phyloP scores from a whole-genome alignment of 2,113 vertebrate species.

The Percopsis transmontana region DNA sequence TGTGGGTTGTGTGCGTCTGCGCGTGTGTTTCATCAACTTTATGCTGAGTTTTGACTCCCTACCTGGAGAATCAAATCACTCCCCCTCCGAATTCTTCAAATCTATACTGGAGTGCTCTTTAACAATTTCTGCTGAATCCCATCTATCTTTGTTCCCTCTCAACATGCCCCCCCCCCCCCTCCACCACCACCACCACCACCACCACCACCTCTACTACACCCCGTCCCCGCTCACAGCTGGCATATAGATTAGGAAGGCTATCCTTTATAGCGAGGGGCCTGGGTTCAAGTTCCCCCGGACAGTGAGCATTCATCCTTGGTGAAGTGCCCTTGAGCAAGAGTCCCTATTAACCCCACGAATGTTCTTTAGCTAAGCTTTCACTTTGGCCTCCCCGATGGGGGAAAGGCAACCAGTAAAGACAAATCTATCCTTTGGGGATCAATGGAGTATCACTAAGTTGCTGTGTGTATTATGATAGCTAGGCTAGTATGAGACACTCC shows the following conservation, averaged over 20 bases:
- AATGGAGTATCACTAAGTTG: too few relatives aligned
- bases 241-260: neutral
- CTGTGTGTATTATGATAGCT: too few relatives aligned
- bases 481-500: too few relatives aligned
- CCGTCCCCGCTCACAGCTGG: neutral
- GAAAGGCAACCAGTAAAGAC: too few relatives aligned
- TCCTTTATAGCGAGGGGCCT: neutral
- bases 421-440: too few relatives aligned
- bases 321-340: neutral
- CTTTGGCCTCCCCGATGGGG: too few relatives aligned
- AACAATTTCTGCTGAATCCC: conserved; percentile 37
- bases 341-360: neutral
- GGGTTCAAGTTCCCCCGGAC: neutral
- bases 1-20: neutral
- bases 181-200: conserved; percentile 8
- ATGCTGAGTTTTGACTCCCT: conserved; percentile 21
- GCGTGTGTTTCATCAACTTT: conserved; percentile 11
- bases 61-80: conserved; percentile 39
- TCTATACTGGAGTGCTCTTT: conserved; percentile 39
- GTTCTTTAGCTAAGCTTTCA: too few relatives aligned
- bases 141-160: conserved; percentile 28
- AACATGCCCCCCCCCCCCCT: conserved; percentile 15
- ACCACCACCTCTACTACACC: neutral
- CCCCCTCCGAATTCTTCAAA: conserved; percentile 36
- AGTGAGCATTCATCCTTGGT: neutral